Evolutionary conservation across 2,113 vertebrate species (phyloP).

Genomic region (Diadophis punctatus): DNA sequence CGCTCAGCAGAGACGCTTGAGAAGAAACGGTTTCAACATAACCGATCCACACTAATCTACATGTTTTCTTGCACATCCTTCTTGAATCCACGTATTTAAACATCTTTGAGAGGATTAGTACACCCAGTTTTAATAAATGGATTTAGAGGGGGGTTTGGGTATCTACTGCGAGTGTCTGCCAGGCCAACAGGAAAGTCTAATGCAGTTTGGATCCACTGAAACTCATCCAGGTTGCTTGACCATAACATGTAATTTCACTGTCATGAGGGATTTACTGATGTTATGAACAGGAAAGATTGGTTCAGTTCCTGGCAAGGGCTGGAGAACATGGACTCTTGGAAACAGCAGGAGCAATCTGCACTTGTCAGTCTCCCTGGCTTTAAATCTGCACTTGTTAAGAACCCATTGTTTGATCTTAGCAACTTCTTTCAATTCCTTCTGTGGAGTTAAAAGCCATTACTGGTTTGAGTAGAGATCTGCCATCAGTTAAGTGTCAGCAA

Average conservation of each 20-base stretch:
- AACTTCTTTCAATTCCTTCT: background rate
- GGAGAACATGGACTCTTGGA: background rate
- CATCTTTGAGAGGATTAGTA: background rate
- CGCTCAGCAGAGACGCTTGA: too few species aligned
- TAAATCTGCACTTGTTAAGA: background rate
- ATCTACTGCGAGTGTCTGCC: background rate
- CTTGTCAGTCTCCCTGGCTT: background rate
- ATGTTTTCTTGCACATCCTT: background rate
- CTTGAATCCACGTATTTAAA: background rate
- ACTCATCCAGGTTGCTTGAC: background rate
- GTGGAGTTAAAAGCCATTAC: background rate
- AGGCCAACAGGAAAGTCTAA: background rate
- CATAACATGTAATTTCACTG: background rate
- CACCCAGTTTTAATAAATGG: background rate
- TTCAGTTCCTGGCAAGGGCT: background rate
- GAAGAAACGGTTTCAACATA: too few species aligned
- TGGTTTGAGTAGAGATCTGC: background rate
- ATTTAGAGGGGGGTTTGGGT: background rate
- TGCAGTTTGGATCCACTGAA: background rate
- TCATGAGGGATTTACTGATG: background rate
- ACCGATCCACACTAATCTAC: background rate
- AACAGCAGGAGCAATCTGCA: constrained; percentile 9
- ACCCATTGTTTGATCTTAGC: background rate
- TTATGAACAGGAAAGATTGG: background rate
- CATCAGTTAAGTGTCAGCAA: background rate